phyloP scores from a whole-genome alignment of 1,140 invertebrate species.

The Delia radicum region DNA sequence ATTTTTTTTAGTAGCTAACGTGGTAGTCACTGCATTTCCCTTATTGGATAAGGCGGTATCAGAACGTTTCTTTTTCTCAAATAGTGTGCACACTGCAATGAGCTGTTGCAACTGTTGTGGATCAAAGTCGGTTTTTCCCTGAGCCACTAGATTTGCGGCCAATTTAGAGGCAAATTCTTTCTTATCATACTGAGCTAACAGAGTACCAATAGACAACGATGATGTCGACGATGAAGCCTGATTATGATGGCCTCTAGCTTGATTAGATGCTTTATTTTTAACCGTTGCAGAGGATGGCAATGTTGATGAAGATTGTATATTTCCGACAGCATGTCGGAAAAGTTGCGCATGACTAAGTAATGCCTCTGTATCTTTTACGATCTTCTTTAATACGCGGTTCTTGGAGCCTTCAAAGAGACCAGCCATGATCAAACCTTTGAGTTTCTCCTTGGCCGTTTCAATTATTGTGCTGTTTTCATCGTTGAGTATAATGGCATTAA shows the following conservation, averaged over 20 bases:
- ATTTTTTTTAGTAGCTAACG: neutral
- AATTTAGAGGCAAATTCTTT: conserved; percentile 43
- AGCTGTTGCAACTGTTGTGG: conserved; percentile 44
- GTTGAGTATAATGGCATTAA: conserved; percentile 33
- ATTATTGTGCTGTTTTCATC: conserved; percentile 40
- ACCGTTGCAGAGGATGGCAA: neutral
- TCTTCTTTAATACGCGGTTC: conserved; percentile 39
- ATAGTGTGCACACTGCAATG: conserved; percentile 40
- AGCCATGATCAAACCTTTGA: conserved; percentile 44
- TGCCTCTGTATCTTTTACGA: conserved; percentile 36
- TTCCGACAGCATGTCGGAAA: neutral
- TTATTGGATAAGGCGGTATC: neutral
- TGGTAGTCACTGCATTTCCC: neutral
- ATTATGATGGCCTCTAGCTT: neutral
- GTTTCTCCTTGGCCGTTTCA: conserved; percentile 46
- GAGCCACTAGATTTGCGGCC: conserved; percentile 40
- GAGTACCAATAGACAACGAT: neutral
- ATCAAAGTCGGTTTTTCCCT: conserved; percentile 46
- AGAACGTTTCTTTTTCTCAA: conserved; percentile 44
- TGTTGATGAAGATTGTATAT: neutral
- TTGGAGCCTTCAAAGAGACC: conserved; percentile 41
- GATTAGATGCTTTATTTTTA: neutral
- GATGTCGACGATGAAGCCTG: neutral
- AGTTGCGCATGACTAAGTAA: conserved; percentile 33
- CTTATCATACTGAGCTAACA: conserved; percentile 31